Base-by-base conservation (phyloP, 1,140 invertebrate species). In the Oryzaephilus surinamensis region DNA sequence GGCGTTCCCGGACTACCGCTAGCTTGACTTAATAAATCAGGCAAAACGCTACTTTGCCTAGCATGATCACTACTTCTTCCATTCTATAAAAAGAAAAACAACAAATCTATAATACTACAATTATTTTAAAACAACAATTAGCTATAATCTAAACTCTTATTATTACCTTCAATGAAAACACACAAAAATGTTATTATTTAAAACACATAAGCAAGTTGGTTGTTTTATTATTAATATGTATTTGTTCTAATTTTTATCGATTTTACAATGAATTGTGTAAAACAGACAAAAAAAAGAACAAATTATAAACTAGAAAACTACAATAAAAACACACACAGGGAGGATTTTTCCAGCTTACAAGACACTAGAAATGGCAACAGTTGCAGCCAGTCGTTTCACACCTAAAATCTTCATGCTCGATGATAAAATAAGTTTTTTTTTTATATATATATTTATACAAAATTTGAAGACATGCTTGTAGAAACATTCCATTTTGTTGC, bases 21-120 rank as follows among this genome's bases (percentile, higher is more conserved):
- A 42, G 83, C 76, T 69, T 84, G 73, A 55, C 90, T 93, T 29
- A 97, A 73, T 41, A 97, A 73, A 69, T 97, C 93, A 20, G 93
- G 93, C 38, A 97, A 72, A 18, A 96, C 92, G 27, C 83, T 87
- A 64, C 85, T 90, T 37, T 84, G 85, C 41, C 87, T 73, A 12
- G 81, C 77, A 46, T 80, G 73, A 43, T 77, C 73, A 42, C 74
- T 73, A 50, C 71, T 72, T 55, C 77, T 70, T 52, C 73, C 77
- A 60, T 77, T 81, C 70, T 80, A n/a, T n/a, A 67, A 35, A 67
- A 69, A 24, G 5, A 24, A 24, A 58, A 43, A 39, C 7, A 45
- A 21, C 16, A 40, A 8, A 17, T 23, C 26, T 40, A 12, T 1
- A 12, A 30, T n/a, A n/a, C n/a, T n/a, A n/a, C n/a, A n/a, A n/a